Evolutionary conservation across 2,797 vertebrate genomes (phyloP).

Genomic region (Sebastes ruberrimus): DNA sequence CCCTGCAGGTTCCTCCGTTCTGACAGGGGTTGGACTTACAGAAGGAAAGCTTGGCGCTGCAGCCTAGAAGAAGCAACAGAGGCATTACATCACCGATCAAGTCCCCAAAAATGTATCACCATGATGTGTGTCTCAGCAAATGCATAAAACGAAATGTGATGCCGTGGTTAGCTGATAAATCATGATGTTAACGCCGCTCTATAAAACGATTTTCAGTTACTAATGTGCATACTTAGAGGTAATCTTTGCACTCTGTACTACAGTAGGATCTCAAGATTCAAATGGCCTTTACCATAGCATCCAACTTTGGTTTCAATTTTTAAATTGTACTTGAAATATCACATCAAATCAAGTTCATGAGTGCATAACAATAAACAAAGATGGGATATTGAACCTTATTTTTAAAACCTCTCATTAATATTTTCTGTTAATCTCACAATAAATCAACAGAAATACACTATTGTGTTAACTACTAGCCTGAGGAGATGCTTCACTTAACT

Average conservation of each 20-base stretch:
- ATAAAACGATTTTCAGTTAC: not conserved
- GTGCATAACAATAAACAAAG: not conserved
- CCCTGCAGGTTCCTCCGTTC: conserved; percentile 91
- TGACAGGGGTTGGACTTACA: conserved; percentile 95
- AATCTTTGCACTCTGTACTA: not conserved
- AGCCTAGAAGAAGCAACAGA: conserved; percentile 80
- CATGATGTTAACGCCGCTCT: not conserved
- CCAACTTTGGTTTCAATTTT: not conserved
- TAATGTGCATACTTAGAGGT: not conserved
- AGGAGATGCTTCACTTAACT: not conserved
- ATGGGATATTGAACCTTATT: not conserved
- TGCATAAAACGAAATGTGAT: not conserved
- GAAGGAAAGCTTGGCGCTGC: conserved; percentile 92
- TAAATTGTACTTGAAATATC: not conserved
- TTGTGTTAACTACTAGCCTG: not conserved
- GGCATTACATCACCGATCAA: not conserved
- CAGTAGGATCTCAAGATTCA: not conserved
- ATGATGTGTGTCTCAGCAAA: not conserved
- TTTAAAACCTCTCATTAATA: not conserved
- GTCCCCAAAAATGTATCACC: not conserved
- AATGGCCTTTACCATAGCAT: not conserved
- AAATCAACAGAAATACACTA: not conserved
- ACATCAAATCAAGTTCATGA: not conserved
- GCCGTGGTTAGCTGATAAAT: not conserved
- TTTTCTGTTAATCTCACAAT: not conserved